These are phyloP conservation scores for Nemotelus nigrinus DNA, from an alignment of 2,888 invertebrate species.

Conservation along the genomic window DNA sequence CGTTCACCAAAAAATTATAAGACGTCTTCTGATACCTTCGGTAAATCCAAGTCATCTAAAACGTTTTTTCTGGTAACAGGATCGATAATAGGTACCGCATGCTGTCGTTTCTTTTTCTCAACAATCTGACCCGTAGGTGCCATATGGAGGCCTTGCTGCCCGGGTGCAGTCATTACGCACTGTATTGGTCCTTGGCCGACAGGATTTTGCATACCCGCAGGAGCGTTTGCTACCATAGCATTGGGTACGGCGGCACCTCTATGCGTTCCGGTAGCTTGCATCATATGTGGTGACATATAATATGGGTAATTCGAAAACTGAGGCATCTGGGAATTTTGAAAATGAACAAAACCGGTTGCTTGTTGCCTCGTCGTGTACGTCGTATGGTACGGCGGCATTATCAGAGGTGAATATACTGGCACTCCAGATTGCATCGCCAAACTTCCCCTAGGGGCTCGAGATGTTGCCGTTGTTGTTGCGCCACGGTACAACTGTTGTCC, in stretches of 20 bases:
- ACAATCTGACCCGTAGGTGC: not conserved
- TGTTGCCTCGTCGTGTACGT: slow-evolving; percentile 56
- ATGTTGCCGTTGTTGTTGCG: slow-evolving; percentile 56
- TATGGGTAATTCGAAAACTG: slow-evolving; percentile 24
- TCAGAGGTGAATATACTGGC: slow-evolving; percentile 50
- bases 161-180: slow-evolving; percentile 56
- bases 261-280: slow-evolving; percentile 11
- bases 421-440: slow-evolving; percentile 54
- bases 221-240: slow-evolving; percentile 63
- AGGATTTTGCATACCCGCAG: slow-evolving; percentile 59
- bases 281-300: not conserved
- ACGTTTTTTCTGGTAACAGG: slow-evolving; percentile 61
- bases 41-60: slow-evolving; percentile 58
- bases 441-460: slow-evolving; percentile 52
- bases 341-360: slow-evolving; percentile 54
- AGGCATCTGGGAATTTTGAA: slow-evolving; percentile 29
- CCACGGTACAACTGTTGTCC: slow-evolving; percentile 59
- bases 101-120: slow-evolving; percentile 55
- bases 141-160: not conserved
- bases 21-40: slow-evolving; percentile 51
- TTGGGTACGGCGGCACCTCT: slow-evolving; percentile 36
- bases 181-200: slow-evolving; percentile 64
- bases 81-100: slow-evolving; percentile 63
- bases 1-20: too few species aligned
- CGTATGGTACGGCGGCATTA: slow-evolving; percentile 57